Conservation (phyloP, 53 echinoderm and acorn worm species). For the Stichopus horrens region DNA sequence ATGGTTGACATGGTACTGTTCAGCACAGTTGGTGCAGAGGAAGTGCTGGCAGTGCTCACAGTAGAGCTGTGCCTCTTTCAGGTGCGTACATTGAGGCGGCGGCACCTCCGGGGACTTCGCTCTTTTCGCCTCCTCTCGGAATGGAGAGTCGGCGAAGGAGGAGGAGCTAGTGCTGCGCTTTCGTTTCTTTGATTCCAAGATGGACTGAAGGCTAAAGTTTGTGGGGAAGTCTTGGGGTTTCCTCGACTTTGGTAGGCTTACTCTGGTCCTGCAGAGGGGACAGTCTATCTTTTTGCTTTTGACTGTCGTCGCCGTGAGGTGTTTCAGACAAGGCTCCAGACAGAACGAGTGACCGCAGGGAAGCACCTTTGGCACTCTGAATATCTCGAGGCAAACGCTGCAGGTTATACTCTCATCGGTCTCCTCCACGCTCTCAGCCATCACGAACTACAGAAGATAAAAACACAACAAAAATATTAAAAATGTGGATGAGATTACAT, state of each 20-base stretch:
- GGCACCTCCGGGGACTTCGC: neutral
- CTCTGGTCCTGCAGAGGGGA: slow-evolving; percentile 17
- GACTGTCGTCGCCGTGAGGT: neutral
- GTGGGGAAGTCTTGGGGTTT: slow-evolving; percentile 11
- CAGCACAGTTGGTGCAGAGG: neutral
- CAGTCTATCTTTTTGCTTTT: slow-evolving; percentile 3
- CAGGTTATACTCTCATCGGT: slow-evolving; percentile 13
- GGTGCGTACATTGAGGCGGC: slow-evolving; percentile 8
- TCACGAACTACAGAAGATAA: neutral
- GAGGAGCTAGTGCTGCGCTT: neutral
- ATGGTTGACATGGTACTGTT: neutral
- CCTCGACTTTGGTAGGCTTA: slow-evolving; percentile 15
- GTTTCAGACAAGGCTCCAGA: slow-evolving; percentile 4
- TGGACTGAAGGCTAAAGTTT: slow-evolving; percentile 29
- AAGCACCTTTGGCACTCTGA: slow-evolving; percentile 27
- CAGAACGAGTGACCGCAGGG: slow-evolving; percentile 37
- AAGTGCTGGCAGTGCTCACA: slow-evolving; percentile 20
- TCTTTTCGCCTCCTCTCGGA: neutral
- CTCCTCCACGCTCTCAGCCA: neutral
- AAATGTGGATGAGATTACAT: no score
- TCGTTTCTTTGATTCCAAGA: neutral
- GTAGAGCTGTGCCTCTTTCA: slow-evolving; percentile 10
- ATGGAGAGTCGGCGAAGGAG: neutral
- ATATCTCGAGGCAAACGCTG: slow-evolving; percentile 34
- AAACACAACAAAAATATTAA: no score